Conservation (phyloP, 2,888 invertebrate species). For the Elaeidobius kamerunicus region DNA sequence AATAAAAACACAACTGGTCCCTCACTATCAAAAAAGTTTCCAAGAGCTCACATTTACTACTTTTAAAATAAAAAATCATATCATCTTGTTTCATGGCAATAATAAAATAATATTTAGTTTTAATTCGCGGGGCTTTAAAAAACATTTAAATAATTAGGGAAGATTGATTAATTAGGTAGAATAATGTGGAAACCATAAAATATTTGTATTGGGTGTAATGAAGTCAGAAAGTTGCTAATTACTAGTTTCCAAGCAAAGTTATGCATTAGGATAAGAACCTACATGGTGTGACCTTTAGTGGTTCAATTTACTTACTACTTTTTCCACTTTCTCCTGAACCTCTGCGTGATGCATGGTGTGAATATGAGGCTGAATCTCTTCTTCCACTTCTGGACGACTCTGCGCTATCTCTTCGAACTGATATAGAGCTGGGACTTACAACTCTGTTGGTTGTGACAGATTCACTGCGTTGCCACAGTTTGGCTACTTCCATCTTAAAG, state of each 20-base stretch:
- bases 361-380: conserved; percentile 62
- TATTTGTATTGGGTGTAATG: conserved; percentile 57
- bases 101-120: no score
- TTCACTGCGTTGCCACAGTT: conserved; percentile 66
- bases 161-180: no score
- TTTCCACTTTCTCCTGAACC: conserved; percentile 69
- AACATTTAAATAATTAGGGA: no score
- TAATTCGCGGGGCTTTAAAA: no score
- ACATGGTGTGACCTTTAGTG: no score
- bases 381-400: conserved; percentile 54
- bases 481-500: conserved; percentile 68
- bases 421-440: conserved; percentile 46
- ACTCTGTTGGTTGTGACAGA: conserved; percentile 53
- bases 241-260: no score
- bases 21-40: no score
- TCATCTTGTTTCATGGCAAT: no score
- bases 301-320: conserved; percentile 32
- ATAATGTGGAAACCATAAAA: no score
- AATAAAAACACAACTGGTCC: no score
- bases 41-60: no score
- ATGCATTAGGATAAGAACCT: background rate
- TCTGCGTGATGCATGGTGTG: conserved; percentile 56
- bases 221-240: background rate
- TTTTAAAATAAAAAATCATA: no score
- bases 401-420: conserved; percentile 43